A percentile compares a stretch with the other conserved stretches of the same genome.
Evolutionary conservation across 1,140 invertebrate genomes (phyloP).

Genomic region (Drosophila lowei): DNA sequence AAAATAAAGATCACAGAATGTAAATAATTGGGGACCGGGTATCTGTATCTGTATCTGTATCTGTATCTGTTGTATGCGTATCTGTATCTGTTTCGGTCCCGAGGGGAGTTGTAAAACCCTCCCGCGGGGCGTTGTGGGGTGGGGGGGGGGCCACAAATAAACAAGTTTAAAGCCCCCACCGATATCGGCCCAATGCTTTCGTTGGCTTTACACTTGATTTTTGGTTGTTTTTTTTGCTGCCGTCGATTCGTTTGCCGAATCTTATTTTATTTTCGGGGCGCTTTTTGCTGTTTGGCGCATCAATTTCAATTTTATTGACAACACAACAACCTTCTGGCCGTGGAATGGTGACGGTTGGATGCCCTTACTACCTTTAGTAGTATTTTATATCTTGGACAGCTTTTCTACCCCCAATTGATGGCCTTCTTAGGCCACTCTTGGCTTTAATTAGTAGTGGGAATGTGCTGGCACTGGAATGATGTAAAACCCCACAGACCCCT

Average conservation of each 20-base stretch:
- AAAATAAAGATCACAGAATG: slow-evolving; percentile 70
- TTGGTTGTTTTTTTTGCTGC: slow-evolving; percentile 5
- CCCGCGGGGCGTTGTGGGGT: slow-evolving; percentile 7
- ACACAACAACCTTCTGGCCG: slow-evolving; percentile 25
- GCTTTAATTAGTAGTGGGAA: too few species aligned
- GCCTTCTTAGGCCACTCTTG: too few species aligned
- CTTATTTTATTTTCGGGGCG: slow-evolving; percentile 73
- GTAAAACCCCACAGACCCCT: neutral
- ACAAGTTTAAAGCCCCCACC: slow-evolving; percentile 66
- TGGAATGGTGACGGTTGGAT: slow-evolving; percentile 30
- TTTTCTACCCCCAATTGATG: too few species aligned
- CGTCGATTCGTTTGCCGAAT: slow-evolving; percentile 31
- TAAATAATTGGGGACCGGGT: slow-evolving; percentile 63
- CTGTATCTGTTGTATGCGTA: too few species aligned
- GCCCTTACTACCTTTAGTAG: slow-evolving; percentile 37
- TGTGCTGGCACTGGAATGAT: too few species aligned
- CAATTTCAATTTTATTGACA: slow-evolving; percentile 82
- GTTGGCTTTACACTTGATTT: slow-evolving; percentile 52
- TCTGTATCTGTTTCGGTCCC: too few species aligned
- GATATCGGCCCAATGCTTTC: slow-evolving; percentile 55
- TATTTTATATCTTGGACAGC: too few species aligned
- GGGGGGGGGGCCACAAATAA: slow-evolving; percentile 61
- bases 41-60: too few species aligned
- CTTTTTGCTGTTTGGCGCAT: slow-evolving; percentile 71
- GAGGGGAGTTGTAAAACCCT: slow-evolving; percentile 36